Base-by-base conservation (phyloP, 2,113 vertebrate species). In the Heterotilapia buettikoferi region DNA sequence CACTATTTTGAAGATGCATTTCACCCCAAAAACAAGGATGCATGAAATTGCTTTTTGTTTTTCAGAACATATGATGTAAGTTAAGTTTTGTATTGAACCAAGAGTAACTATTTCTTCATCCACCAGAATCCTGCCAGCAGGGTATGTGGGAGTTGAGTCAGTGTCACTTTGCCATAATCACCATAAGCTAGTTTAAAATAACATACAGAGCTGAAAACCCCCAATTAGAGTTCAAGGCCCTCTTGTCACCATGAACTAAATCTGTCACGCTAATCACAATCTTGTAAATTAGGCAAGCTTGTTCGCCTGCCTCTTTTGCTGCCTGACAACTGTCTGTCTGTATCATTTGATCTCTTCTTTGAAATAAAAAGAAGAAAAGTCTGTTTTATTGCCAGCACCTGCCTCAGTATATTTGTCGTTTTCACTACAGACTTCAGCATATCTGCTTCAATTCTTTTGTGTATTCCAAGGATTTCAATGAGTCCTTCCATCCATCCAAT, bases 191-290 rank as follows among this genome's bases (percentile, higher is more conserved):
- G 89, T 92, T 93, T 92, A 90, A 95, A 95, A 94, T 90, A 93
- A 88, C 86, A 91, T 40, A 57, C 84, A 82, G 47, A 83, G 87
- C 84, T 88, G 88, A 92, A 86, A 94, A 84, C 82, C 92, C 80
- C 88, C 85, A 95, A 93, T 95, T 93, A 94, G 66, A 93, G 93
- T 84, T 84, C 89, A n/a, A 88, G 68, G 86, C 84, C 89, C 21
- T 88, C 80, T 84, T 93, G 89, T 93, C 87, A 93, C 86, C 71
- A 11, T 90, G 92, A 80, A 89, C 92, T 92, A 93, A 94, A 94
- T 94, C 93, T 93, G 92, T 93, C 94, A 93, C 16, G 4, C 90
- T 93, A 94, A 95, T 96, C 92, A 92, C 78, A 93, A 84, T 90
- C 88, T 76, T 87, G 91, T 90, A 92, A 92, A 93, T 92, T 84